Evolutionary conservation across 2,888 invertebrate genomes (phyloP), one percentile per base, ranked within the genome.

Genomic region (Panopea generosa): DNA sequence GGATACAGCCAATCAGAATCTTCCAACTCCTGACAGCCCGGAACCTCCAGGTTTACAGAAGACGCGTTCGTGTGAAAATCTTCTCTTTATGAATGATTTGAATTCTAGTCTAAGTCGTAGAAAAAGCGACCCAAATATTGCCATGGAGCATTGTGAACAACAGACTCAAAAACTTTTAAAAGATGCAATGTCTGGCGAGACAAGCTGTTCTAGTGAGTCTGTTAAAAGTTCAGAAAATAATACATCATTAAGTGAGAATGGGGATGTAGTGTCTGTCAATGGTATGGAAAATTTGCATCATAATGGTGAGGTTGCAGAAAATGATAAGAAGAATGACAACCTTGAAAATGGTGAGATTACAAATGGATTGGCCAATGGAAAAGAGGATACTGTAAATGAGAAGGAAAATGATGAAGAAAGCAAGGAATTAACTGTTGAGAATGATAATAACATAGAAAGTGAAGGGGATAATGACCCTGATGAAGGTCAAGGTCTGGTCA

Each of bases 1-100:
- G 87, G 93, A 85, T 45, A 75, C 72, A 18, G 59, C 90, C 6
- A 69, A 50, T 6, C 78, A 69, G 16, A 82, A 74, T n/a, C 77
- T 77, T 3, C 71, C 68, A 11, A 69, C 61, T 7, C 26, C 59
- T 18, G 80, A 78, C 1, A 67, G 70, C 14, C 67, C 75, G 14
- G 72, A 56, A 2, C 66, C 66, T 14, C 26, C 56, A 3, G 77
- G 78, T 26, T 78, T 90, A 45, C 86, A 86, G 26, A 97, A 97
- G 91, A 97, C 97, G 24, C 94, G 97, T 86, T 97, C 97, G 0
- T 97, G 96, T 92, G 97, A 97, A 81, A 96, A 97, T 92, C 93
- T 97, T 68, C 94, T 96, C 82, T 72, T 71, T 14, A 59, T 75
- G 52, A 71, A 87, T 55, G 87, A 89, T 45, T 74, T 77, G 22